Evolutionary conservation across 2,797 vertebrate genomes (phyloP).

Genomic region (Enteromius radiatus): DNA sequence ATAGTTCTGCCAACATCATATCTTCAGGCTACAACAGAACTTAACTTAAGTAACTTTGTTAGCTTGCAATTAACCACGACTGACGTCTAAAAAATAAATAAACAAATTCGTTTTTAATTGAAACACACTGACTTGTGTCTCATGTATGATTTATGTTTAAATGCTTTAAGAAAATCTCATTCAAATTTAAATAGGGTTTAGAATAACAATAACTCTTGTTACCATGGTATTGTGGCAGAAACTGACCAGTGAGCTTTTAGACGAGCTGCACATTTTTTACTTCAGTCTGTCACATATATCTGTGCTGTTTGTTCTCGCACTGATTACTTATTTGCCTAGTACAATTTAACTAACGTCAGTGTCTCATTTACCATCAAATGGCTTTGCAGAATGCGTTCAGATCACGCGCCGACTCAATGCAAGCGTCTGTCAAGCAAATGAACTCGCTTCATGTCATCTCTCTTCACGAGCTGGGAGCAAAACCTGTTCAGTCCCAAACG

Average conservation of each 20-base stretch:
- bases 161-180: neutral
- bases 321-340: neutral
- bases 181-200: neutral
- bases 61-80: neutral
- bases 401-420: neutral
- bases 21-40: slow-evolving; percentile 1
- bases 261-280: neutral
- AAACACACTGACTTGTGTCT: neutral
- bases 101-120: neutral
- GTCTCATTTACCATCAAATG: neutral
- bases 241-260: neutral
- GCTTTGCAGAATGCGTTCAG: neutral
- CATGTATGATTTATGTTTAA: neutral
- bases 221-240: neutral
- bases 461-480: too few relatives aligned
- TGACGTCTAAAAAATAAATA: neutral
- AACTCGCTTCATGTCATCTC: neutral
- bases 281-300: neutral
- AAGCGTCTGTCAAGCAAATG: neutral
- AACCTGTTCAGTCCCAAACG: neutral
- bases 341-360: neutral
- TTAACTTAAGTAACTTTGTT: neutral
- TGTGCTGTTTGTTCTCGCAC: neutral
- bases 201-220: slow-evolving; percentile 4
- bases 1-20: neutral